Evolutionary conservation across 1,140 invertebrate species (phyloP).

Genomic region (Doryteuthis pealeii): DNA sequence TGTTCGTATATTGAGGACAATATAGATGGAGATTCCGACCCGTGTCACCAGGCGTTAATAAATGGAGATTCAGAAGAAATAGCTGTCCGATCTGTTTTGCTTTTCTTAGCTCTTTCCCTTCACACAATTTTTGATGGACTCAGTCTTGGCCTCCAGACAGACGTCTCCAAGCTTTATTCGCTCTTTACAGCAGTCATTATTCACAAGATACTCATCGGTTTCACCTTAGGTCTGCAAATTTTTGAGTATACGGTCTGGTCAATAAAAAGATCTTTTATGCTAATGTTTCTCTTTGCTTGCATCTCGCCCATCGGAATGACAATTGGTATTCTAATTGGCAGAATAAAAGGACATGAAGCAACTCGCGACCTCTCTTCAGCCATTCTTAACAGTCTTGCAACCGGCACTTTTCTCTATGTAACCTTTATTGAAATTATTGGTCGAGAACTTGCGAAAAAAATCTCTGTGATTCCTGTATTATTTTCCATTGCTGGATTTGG

Average conservation of each 20-base stretch:
- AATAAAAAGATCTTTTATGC: slow-evolving; percentile 48
- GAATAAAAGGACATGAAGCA: slow-evolving; percentile 25
- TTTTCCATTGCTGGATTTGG: slow-evolving; percentile 30
- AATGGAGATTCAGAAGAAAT: too few species aligned
- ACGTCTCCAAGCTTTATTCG: slow-evolving; percentile 68
- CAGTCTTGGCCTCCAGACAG: slow-evolving; percentile 46
- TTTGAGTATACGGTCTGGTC: slow-evolving; percentile 66
- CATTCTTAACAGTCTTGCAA: slow-evolving; percentile 70
- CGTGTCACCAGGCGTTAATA: too few species aligned
- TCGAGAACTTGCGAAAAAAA: slow-evolving; percentile 51
- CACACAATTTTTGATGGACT: slow-evolving; percentile 54
- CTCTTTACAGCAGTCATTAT: slow-evolving; percentile 66
- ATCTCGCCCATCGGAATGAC: slow-evolving; percentile 69
- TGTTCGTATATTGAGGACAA: too few species aligned
- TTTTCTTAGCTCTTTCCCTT: slow-evolving; percentile 47
- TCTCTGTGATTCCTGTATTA: slow-evolving; percentile 31
- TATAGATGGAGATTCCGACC: too few species aligned
- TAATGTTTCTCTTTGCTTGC: slow-evolving; percentile 64
- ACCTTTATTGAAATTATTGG: slow-evolving; percentile 87
- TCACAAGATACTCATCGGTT: slow-evolving; percentile 78
- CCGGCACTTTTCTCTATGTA: slow-evolving; percentile 87
- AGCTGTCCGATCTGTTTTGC: slow-evolving; percentile 39
- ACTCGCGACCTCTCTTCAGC: slow-evolving; percentile 57
- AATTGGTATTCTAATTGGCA: slow-evolving; percentile 64
- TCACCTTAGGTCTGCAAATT: slow-evolving; percentile 72